These are phyloP conservation scores for Zelostemma sp. DNA, from an alignment of 1,140 invertebrate genomes.

Conservation along the genomic window DNA sequence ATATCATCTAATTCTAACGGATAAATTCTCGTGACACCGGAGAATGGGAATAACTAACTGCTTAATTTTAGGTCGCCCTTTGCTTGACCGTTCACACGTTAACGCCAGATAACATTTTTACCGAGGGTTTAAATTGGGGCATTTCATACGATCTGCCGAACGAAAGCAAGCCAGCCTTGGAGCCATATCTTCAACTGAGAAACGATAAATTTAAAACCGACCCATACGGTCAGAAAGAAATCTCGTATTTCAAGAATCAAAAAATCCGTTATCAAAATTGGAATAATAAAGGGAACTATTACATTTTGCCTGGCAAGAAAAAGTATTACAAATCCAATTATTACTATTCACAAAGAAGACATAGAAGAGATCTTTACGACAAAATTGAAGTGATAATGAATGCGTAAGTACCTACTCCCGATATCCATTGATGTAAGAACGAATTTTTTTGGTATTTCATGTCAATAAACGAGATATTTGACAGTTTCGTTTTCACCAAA, in stretches of 20 bases:
- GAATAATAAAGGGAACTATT: slow-evolving; percentile 50
- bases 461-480: too few relatives aligned
- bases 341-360: slow-evolving; percentile 69
- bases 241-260: slow-evolving; percentile 53
- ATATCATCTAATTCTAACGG: neutral
- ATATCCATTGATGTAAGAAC: too few relatives aligned
- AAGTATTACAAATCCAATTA: slow-evolving; percentile 57
- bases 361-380: slow-evolving; percentile 74
- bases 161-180: slow-evolving; percentile 73
- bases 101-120: slow-evolving; percentile 72
- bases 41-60: slow-evolving; percentile 18
- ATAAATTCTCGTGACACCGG: neutral
- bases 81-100: slow-evolving; percentile 74
- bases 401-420: slow-evolving; percentile 77
- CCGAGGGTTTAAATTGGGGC: slow-evolving; percentile 80
- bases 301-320: slow-evolving; percentile 35
- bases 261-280: slow-evolving; percentile 34
- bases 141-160: slow-evolving; percentile 82
- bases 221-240: slow-evolving; percentile 33
- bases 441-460: too few relatives aligned
- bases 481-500: too few relatives aligned
- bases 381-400: slow-evolving; percentile 78
- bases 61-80: slow-evolving; percentile 69
- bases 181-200: slow-evolving; percentile 60
- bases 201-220: slow-evolving; percentile 54